These are phyloP conservation scores for Heliothis virescens DNA, from an alignment of 1,140 invertebrate species.

Conservation along the genomic window DNA sequence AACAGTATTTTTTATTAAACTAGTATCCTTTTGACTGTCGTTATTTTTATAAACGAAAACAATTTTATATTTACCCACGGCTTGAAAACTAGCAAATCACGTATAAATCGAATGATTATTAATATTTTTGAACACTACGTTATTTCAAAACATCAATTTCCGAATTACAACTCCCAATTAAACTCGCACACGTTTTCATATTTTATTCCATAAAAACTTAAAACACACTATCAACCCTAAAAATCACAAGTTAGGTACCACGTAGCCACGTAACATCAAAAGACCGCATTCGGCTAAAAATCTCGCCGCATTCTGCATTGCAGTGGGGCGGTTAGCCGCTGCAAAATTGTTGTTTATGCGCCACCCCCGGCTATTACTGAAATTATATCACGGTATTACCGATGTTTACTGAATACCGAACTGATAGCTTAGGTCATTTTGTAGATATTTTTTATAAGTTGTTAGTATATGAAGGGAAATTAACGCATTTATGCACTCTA, in stretches of 20 bases:
- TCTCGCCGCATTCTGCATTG: conserved; percentile 47
- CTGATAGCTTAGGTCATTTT: background rate
- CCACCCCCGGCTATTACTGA: conserved; percentile 57
- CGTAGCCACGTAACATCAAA: conserved; percentile 12
- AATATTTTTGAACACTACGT: too few species aligned
- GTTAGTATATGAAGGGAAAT: too few species aligned
- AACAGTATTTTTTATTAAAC: too few species aligned
- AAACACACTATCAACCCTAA: background rate
- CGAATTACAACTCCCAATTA: too few species aligned
- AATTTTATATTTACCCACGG: too few species aligned
- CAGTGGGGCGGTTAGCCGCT: conserved; percentile 40
- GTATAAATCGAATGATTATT: too few species aligned
- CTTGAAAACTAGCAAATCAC: too few species aligned
- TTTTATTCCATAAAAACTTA: too few species aligned
- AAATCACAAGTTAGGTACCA: background rate
- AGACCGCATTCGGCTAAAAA: conserved; percentile 42
- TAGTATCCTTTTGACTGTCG: too few species aligned
- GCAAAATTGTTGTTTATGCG: conserved; percentile 56
- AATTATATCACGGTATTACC: conserved; percentile 59
- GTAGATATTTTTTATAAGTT: background rate
- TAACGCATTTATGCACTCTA: background rate
- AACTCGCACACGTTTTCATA: too few species aligned
- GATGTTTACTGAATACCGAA: conserved; percentile 51
- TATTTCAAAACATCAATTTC: too few species aligned
- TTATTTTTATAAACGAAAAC: too few species aligned